Conservation (phyloP, 2,797 vertebrate species). For the Phrynocephalus guinanensis region DNA sequence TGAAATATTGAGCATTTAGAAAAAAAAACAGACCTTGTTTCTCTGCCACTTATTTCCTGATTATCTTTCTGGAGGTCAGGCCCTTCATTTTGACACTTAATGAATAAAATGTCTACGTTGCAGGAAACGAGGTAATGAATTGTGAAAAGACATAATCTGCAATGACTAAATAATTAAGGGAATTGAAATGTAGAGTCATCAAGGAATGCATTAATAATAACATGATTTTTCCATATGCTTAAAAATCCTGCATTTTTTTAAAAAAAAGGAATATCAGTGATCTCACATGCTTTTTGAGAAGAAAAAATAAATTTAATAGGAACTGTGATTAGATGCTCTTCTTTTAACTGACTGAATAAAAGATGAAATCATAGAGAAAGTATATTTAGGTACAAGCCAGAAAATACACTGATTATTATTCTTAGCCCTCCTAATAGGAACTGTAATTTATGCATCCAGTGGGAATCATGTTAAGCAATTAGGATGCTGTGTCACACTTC, state of each 20-base stretch:
- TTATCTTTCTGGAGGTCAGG: constrained; percentile 78
- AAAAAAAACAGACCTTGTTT: constrained; percentile 72
- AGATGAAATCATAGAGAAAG: constrained; percentile 86
- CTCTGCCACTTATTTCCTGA: constrained; percentile 76
- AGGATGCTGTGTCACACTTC: constrained; percentile 78
- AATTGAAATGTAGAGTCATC: constrained; percentile 83
- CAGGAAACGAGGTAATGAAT: constrained; percentile 82
- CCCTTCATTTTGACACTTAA: constrained; percentile 81
- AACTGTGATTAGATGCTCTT: constrained; percentile 84
- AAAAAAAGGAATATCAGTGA: constrained; percentile 75
- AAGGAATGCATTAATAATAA: constrained; percentile 83
- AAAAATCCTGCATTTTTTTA: constrained; percentile 73
- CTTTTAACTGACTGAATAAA: constrained; percentile 86
- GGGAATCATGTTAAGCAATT: constrained; percentile 81
- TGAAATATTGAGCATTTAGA: constrained; percentile 72
- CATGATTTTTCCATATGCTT: constrained; percentile 83
- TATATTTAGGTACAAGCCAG: constrained; percentile 84
- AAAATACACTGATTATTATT: constrained; percentile 86
- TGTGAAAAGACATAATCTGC: constrained; percentile 85
- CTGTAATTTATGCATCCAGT: constrained; percentile 82
- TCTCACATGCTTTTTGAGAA: constrained; percentile 75
- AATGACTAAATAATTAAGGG: constrained; percentile 84
- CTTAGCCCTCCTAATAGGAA: constrained; percentile 80
- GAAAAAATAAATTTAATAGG: constrained; percentile 79
- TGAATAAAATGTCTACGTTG: constrained; percentile 81